Evolutionary conservation across 2,888 invertebrate species (phyloP), one percentile per base, ranked within the genome.

Genomic region (Tridacna crocea): DNA sequence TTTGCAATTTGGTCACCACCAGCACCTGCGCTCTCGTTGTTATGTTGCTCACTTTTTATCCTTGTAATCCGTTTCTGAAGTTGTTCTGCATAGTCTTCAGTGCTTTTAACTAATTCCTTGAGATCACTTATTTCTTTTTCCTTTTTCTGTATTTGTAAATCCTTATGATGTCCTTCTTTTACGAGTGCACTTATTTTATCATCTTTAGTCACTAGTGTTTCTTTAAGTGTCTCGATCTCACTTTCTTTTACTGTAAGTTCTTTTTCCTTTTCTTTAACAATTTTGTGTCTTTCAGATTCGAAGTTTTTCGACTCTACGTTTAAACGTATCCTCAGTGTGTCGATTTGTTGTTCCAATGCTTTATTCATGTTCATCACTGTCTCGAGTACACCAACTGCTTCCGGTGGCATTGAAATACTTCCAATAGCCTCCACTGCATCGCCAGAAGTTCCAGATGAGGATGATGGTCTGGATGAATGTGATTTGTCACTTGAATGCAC

Each of bases 231-330:
- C n/a, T 87, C 88, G 60, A 91, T 88, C 81, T 92, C 89, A 13
- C 65, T 73, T 72, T 91, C 90, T 77, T 89, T 91, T 61, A 72
- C 66, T 51, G 72, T 70, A 4, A 92, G 36, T 70, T 80, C 84
- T 22, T 77, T 81, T 13, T 90, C 89, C 68, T 90, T 92, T 26
- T 88, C 88, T 36, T 87, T 77, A 12, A 82, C 26, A 26, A 91
- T 86, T 63, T 86, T 88, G 22, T 78, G 79, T 74, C 87, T 88
- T 47, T 91, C 90, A 6, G 84, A 77, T 26, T 85, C 87, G 66
- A 90, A 88, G 47, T 90, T 88, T 77, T 88, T 90, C 24, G 89
- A 85, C 72, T 90, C 91, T 24, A 91, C 89, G 27, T 90, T 88
- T 24, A 92, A 84, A 51, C 90, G 85, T n/a, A 90, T 80, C 65